Percentiles rank a stretch among this genome's conserved stretches.
phyloP scores from a whole-genome alignment of 35 echinoderm and acorn worm genomes.

The Anneissia japonica region DNA sequence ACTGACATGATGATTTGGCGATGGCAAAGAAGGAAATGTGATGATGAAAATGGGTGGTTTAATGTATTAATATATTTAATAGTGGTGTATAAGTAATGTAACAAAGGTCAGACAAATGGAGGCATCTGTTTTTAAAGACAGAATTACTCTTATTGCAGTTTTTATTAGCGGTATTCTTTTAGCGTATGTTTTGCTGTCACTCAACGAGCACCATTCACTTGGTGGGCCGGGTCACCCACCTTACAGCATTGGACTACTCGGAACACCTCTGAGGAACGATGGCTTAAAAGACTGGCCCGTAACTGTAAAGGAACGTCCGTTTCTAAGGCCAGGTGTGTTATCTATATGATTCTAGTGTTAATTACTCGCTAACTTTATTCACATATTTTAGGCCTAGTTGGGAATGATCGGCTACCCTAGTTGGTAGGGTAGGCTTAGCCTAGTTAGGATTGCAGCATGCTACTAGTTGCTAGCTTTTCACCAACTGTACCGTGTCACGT shows the following conservation, averaged over 20 bases:
- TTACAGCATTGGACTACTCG: not conserved
- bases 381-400: not conserved
- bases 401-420: too few relatives aligned
- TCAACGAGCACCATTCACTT: not conserved
- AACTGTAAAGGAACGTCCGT: slow-evolving; percentile 26
- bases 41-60: not conserved
- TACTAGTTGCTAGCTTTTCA: too few relatives aligned
- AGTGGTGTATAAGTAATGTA: not conserved
- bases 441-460: too few relatives aligned
- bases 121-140: not conserved
- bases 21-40: not conserved
- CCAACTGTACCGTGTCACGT: too few relatives aligned
- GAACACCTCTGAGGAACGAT: not conserved
- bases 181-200: not conserved
- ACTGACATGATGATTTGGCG: not conserved
- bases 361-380: too few relatives aligned
- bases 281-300: slow-evolving; percentile 40
- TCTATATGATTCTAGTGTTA: too few relatives aligned
- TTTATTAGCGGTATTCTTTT: not conserved
- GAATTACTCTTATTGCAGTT: not conserved
- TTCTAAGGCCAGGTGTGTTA: slow-evolving; percentile 41
- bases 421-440: too few relatives aligned
- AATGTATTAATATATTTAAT: too few relatives aligned
- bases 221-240: not conserved
- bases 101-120: not conserved